Conservation (phyloP, 2,888 invertebrate species). For the Gandaritis pyraliata region DNA sequence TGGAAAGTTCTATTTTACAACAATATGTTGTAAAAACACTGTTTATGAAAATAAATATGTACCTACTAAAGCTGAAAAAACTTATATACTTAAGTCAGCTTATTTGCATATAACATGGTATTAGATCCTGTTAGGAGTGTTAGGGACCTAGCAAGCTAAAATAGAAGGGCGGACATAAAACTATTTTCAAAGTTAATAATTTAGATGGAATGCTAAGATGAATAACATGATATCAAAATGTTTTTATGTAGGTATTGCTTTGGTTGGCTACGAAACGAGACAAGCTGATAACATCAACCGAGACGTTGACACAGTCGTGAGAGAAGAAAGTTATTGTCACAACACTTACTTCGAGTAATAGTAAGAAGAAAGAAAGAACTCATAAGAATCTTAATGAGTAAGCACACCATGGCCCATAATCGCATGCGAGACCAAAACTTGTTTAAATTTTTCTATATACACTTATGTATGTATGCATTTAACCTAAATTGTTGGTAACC, state of each 20-base stretch:
- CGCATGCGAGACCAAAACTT: neutral
- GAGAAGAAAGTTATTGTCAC: constrained; percentile 70
- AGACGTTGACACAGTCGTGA: constrained; percentile 59
- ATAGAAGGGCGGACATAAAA: no score
- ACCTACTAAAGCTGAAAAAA: no score
- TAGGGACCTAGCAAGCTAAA: no score
- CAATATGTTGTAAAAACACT: neutral
- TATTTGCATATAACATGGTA: no score
- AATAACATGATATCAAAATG: constrained; percentile 22
- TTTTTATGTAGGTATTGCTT: constrained; percentile 9
- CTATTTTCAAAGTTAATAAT: neutral
- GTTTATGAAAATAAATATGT: neutral
- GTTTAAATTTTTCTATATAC: neutral
- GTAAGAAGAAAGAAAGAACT: constrained; percentile 21
- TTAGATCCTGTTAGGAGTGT: no score
- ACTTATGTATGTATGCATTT: no score
- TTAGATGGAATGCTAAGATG: constrained; percentile 19
- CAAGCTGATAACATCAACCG: constrained; percentile 49
- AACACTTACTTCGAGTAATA: constrained; percentile 44
- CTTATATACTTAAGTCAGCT: no score
- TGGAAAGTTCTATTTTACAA: constrained; percentile 1
- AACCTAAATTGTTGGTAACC: no score
- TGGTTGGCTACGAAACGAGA: constrained; percentile 26
- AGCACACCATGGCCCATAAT: constrained; percentile 12
- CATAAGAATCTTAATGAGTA: constrained; percentile 23